Evolutionary conservation across 2,888 invertebrate genomes (phyloP), one percentile per base, ranked within the genome.

Genomic region (Caenorhabditis sp.): DNA sequence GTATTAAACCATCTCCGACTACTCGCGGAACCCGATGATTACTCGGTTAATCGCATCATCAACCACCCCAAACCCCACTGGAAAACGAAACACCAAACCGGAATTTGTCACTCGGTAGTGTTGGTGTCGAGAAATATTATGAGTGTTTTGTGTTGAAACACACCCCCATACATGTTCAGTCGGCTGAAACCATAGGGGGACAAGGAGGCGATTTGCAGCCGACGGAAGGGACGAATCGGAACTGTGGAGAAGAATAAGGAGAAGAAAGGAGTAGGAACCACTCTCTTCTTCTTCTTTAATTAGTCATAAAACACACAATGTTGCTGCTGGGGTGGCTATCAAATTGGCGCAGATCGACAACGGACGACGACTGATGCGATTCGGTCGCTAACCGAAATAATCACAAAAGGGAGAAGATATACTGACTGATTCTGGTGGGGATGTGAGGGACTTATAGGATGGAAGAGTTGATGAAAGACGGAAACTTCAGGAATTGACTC

Each of bases 41-140:
- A 47, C 62, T 53, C 28, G 53, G 53, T 60, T 74, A 69, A 77
- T 77, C 77, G 56, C 62, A 77, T 77, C 56, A 77, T n/a, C 32
- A 64, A 3, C 35, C 58, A 37, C 51, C 5, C 61, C n/a, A n/a
- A n/a, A n/a, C n/a, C n/a, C n/a, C 40, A 50, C 60, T 58, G 32
- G 9, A 40, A 61, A 50, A n/a, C n/a, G n/a, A n/a, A 9, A 9
- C 65, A 50, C 35, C 35, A 56, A 37, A 74, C 74, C 40, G 65
- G 74, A 74, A 74, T 65, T 62, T 22, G 13, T 44, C 4, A 4
- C 32, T 9, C 32, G 5, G 32, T 9, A 32, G 53, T 56, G n/a
- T n/a, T n/a, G 72, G 64, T 72, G 64, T 64, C 58, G 64, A 53
- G 58, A 72, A 72, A 70, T 15, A 47, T 47, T 47, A 58, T 47